These are phyloP conservation scores for Myiotriccus ornatus DNA, from an alignment of 2,797 vertebrate genomes.

Conservation along the genomic window DNA sequence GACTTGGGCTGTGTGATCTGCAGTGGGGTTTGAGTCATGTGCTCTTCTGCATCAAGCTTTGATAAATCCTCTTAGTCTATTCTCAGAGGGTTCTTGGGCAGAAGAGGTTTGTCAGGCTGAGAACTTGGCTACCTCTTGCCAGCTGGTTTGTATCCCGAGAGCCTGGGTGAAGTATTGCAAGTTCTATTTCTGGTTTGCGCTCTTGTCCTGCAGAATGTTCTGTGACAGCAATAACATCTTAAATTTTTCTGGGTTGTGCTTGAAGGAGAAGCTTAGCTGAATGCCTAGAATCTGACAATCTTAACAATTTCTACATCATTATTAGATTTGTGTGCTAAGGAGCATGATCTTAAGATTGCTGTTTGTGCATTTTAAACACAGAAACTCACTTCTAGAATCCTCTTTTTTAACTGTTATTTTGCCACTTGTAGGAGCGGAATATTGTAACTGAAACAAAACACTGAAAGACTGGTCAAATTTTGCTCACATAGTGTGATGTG, in stretches of 20 bases:
- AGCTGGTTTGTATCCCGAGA: background rate
- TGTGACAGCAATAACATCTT: background rate
- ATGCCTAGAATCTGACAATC: background rate
- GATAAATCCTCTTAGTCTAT: constrained; percentile 46
- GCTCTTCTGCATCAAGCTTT: background rate
- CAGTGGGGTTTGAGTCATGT: background rate
- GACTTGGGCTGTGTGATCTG: background rate
- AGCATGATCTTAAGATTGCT: background rate
- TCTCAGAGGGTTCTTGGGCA: background rate
- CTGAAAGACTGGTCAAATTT: background rate
- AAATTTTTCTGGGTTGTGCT: background rate
- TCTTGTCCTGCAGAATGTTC: background rate
- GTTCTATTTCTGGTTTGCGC: background rate
- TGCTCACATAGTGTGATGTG: background rate
- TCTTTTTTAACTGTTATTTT: background rate
- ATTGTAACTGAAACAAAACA: background rate
- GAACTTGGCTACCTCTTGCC: background rate
- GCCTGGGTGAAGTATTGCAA: background rate
- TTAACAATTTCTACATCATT: background rate
- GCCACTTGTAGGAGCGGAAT: background rate
- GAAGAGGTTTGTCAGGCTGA: constrained; percentile 4
- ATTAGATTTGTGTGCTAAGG: background rate
- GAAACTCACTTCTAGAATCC: background rate
- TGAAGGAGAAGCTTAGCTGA: background rate
- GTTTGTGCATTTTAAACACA: background rate